Conservation (phyloP, 2,888 invertebrate genomes). For the Scaptomyza cyrtandrae region DNA sequence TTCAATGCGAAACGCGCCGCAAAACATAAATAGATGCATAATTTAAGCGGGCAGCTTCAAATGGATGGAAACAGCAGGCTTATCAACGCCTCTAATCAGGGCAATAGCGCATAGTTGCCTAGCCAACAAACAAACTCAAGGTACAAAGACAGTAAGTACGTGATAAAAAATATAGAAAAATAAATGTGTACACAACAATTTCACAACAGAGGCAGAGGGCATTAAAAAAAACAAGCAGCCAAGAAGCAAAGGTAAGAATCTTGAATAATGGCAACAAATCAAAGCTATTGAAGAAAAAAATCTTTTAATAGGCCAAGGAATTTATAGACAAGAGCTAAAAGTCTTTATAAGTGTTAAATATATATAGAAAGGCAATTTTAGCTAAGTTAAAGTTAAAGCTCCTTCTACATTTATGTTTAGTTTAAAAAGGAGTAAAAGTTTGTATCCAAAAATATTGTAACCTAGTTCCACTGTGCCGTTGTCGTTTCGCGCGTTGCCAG, state of each 20-base stretch:
- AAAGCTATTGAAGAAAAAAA: background rate
- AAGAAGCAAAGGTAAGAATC: constrained; percentile 31
- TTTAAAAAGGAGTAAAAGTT: background rate
- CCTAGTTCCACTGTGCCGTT: constrained; percentile 48
- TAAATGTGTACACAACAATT: constrained; percentile 74
- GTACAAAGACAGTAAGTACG: constrained; percentile 44
- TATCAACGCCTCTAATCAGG: constrained; percentile 71
- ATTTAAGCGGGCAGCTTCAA: constrained; percentile 48
- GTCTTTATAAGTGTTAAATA: background rate
- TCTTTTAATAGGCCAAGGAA: background rate
- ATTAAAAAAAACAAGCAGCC: constrained; percentile 63
- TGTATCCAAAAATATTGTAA: background rate
- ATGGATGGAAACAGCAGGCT: constrained; percentile 39
- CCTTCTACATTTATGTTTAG: background rate
- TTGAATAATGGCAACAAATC: constrained; percentile 33
- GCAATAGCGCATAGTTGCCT: constrained; percentile 56
- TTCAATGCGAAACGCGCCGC: constrained; percentile 51
- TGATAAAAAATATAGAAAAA: constrained; percentile 48
- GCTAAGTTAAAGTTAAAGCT: background rate
- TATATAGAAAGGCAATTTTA: background rate
- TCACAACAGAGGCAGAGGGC: constrained; percentile 56
- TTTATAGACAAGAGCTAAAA: background rate
- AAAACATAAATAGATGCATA: constrained; percentile 56
- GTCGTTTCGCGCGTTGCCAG: constrained; percentile 54
- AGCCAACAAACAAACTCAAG: constrained; percentile 22